phyloP scores from a whole-genome alignment of 2,888 invertebrate genomes.

The Archips xylosteana region DNA sequence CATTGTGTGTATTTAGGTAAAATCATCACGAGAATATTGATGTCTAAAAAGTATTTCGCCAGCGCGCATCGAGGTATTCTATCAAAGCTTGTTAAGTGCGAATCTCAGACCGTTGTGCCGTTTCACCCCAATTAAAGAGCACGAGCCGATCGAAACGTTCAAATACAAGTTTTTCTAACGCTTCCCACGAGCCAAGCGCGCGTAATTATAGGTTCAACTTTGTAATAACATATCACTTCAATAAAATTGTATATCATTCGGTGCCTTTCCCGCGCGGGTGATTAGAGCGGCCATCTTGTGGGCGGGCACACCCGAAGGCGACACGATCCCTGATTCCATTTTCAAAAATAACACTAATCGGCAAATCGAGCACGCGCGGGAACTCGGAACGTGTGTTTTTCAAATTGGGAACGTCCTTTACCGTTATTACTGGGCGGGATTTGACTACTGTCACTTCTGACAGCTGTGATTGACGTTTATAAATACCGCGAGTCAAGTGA shows the following conservation, averaged over 20 bases:
- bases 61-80: background rate
- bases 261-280: conserved; percentile 78
- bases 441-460: conserved; percentile 83
- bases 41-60: background rate
- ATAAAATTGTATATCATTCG: conserved; percentile 85
- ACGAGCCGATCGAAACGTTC: conserved; percentile 72
- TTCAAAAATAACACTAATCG: conserved; percentile 85
- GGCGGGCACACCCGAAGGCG: conserved; percentile 82
- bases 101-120: conserved; percentile 48
- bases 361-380: conserved; percentile 81
- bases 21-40: too few relatives aligned
- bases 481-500: conserved; percentile 79
- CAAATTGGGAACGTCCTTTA: conserved; percentile 80
- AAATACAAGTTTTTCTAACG: conserved; percentile 80
- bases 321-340: conserved; percentile 83
- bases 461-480: conserved; percentile 83
- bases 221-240: conserved; percentile 84
- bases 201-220: conserved; percentile 81
- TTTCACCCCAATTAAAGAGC: conserved; percentile 75
- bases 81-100: conserved; percentile 24
- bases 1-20: background rate
- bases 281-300: conserved; percentile 85
- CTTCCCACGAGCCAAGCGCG: conserved; percentile 82
- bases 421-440: conserved; percentile 79
- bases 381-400: conserved; percentile 82